Evolutionary conservation across 2,888 invertebrate species (phyloP).

Genomic region (Hydraecia micacea): DNA sequence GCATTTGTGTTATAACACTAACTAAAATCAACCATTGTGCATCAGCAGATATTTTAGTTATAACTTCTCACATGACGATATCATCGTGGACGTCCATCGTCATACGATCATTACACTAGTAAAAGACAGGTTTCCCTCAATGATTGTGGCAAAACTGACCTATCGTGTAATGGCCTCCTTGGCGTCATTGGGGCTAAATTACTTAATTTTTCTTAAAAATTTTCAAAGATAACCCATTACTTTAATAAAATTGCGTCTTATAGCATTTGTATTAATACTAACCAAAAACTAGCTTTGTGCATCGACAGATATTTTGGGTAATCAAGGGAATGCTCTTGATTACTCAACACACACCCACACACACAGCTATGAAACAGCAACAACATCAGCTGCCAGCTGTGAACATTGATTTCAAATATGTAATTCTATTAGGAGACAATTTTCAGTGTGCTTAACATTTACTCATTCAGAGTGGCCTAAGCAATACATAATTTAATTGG

Average conservation of each 20-base stretch:
- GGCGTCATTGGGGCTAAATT: too few relatives aligned
- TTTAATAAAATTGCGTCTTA: not conserved
- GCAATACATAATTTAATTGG: not conserved
- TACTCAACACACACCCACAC: too few relatives aligned
- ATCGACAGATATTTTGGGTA: not conserved
- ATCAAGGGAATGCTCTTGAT: not conserved
- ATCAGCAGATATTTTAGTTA: not conserved
- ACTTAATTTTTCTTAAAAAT: too few relatives aligned
- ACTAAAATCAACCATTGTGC: not conserved
- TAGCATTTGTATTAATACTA: not conserved
- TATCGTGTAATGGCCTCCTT: not conserved
- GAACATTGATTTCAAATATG: too few relatives aligned
- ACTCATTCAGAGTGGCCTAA: not conserved
- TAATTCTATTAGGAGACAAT: not conserved
- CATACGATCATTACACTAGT: not conserved
- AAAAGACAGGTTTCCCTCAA: not conserved
- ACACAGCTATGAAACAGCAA: not conserved
- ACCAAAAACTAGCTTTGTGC: not conserved
- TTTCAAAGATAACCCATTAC: not conserved
- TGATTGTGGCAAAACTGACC: too few relatives aligned
- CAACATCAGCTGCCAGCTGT: too few relatives aligned
- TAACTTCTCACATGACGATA: not conserved
- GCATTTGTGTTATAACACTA: not conserved
- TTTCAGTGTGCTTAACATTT: not conserved
- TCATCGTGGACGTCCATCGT: not conserved